Percentiles rank a stretch among this genome's conserved stretches.
phyloP scores from a whole-genome alignment of 2,888 invertebrate genomes.

The Amphimallon solstitiale region DNA sequence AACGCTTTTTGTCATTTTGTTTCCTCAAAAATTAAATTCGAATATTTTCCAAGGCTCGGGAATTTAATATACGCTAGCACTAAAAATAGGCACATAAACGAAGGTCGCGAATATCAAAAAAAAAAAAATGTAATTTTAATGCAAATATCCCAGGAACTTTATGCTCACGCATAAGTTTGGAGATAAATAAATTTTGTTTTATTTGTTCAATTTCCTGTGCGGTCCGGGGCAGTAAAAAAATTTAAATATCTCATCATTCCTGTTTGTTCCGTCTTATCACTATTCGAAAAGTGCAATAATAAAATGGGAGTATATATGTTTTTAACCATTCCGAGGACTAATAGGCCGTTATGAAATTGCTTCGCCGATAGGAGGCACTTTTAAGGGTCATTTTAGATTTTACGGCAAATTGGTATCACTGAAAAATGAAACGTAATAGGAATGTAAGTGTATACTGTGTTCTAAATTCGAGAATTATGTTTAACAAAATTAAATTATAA shows the following conservation, averaged over 20 bases:
- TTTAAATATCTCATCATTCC: neutral
- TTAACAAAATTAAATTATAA: no score
- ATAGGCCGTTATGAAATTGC: no score
- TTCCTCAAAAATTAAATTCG: conserved; percentile 8
- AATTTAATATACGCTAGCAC: conserved; percentile 5
- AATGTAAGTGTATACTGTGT: no score
- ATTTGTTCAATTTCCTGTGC: conserved; percentile 14
- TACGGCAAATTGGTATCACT: no score
- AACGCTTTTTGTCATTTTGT: conserved; percentile 5
- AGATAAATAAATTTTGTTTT: conserved; percentile 28
- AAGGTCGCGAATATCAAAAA: conserved; percentile 18
- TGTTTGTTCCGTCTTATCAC: neutral
- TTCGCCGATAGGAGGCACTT: no score
- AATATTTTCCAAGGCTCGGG: neutral
- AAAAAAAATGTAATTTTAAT: conserved; percentile 26
- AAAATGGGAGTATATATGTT: no score
- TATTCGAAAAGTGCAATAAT: no score
- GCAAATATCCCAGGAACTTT: conserved; percentile 20
- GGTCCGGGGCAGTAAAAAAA: neutral
- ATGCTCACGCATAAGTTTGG: conserved; percentile 26
- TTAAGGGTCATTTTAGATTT: no score
- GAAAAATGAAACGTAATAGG: no score
- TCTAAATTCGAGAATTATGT: no score
- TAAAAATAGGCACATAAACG: conserved; percentile 11
- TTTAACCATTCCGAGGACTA: no score